Evolutionary conservation across 2,113 vertebrate genomes (phyloP).

Genomic region (Entomyzon cyanotis): DNA sequence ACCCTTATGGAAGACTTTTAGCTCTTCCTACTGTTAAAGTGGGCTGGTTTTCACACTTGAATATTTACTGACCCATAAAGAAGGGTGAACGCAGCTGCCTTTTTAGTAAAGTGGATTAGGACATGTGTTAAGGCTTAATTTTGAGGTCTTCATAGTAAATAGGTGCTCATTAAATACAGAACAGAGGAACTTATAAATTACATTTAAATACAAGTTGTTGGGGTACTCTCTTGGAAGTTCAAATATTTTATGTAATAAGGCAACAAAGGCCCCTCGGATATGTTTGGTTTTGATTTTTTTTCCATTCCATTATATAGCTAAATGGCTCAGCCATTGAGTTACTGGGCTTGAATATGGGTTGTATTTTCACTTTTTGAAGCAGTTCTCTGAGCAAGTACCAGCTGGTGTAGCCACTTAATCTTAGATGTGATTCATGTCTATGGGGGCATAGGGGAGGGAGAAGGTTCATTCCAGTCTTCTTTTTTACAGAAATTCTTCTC

Average conservation of each 20-base stretch:
- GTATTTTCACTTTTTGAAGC: neutral
- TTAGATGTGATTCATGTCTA: neutral
- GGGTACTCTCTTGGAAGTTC: neutral
- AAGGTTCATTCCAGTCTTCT: neutral
- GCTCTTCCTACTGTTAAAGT: neutral
- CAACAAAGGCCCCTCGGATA: neutral
- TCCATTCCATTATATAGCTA: neutral
- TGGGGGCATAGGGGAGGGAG: neutral
- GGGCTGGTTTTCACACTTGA: neutral
- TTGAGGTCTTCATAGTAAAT: neutral
- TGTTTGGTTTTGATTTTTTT: rapidly evolving
- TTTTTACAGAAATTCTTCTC: neutral
- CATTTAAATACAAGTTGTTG: neutral
- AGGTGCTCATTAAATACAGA: neutral
- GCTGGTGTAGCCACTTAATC: neutral
- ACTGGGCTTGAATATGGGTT: neutral
- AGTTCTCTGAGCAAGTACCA: neutral
- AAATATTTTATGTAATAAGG: neutral
- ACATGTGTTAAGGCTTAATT: rapidly evolving
- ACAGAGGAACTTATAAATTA: neutral
- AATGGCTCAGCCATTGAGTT: neutral
- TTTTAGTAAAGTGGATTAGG: neutral
- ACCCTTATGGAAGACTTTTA: neutral
- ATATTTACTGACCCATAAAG: neutral
- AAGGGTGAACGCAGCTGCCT: neutral